These are phyloP conservation scores for Acanthopagrus latus DNA, from an alignment of 2,797 vertebrate species.

Conservation along the genomic window DNA sequence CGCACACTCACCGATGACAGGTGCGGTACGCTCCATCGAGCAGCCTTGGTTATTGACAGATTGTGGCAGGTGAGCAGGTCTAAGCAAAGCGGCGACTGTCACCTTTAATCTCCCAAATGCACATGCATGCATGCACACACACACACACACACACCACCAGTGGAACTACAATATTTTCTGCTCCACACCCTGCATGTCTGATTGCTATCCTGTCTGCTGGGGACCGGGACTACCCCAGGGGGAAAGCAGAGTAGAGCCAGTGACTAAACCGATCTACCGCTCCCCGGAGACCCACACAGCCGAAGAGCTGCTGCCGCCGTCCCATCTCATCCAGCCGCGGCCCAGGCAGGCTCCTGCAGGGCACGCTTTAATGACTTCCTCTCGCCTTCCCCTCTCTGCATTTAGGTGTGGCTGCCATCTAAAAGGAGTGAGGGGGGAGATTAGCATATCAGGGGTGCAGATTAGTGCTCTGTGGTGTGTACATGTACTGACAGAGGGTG, in stretches of 20 bases:
- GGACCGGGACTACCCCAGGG: constrained; percentile 51
- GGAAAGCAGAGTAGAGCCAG: constrained; percentile 47
- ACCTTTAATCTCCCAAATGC: constrained; percentile 80
- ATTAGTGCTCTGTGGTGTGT: constrained; percentile 79
- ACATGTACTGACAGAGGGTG: constrained; percentile 79
- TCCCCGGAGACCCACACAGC: constrained; percentile 63
- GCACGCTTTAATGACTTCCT: constrained; percentile 86
- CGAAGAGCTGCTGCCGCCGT: constrained; percentile 45
- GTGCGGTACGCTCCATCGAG: constrained; percentile 72
- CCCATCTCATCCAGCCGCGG: constrained; percentile 63
- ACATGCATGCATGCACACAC: constrained; percentile 40
- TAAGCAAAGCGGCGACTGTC: constrained; percentile 80
- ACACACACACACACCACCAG: constrained; percentile 35
- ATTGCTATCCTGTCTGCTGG: constrained; percentile 77
- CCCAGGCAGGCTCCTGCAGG: constrained; percentile 78
- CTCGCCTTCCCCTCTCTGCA: constrained; percentile 59
- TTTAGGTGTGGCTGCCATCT: constrained; percentile 76
- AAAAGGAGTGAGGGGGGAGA: constrained; percentile 60
- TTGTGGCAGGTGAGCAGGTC: constrained; percentile 83
- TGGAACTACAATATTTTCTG: constrained; percentile 49
- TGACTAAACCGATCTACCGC: constrained; percentile 56
- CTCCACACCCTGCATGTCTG: constrained; percentile 68
- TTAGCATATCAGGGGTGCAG: constrained; percentile 85
- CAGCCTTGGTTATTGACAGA: constrained; percentile 80
- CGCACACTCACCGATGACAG: constrained; percentile 72